Evolutionary conservation across 2,888 invertebrate species (phyloP), one percentile per base, ranked within the genome.

Genomic region (Melanchra persicariae): DNA sequence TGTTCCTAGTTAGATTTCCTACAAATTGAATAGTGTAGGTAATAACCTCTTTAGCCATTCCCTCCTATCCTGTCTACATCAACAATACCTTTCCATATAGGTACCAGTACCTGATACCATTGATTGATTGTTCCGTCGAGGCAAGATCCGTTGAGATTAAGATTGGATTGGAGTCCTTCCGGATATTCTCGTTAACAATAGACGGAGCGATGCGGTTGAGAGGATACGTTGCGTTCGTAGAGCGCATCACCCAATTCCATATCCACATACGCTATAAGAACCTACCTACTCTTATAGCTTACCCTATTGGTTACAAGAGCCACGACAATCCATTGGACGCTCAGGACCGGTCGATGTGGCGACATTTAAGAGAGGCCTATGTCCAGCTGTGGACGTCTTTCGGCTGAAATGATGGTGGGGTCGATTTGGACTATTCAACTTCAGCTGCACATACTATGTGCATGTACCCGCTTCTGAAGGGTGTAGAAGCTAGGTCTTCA

Each of bases 111-210:
- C 57, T 37, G 43, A 58, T 51, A 58, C 24, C 15, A 60, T 55
- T 60, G 54, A 63, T 52, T 51, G 55, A 66, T 58, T 57, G 54
- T 37, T 43, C 52, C 40, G 26, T 49, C 8, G 81, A 76, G 77
- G 81, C 81, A 76, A 58, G 68, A 60, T 59, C 51, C 57, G 30
- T 24, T 26, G 57, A 24, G 24, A 55, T 62, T 76, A 19, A 62
- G 58, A 63, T 77, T 58, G 59, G 55, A 54, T 57, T 61, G 43
- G 22, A 55, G 57, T 57, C 64, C 52, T 65, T 65, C 61, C 71
- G 71, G 77, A 70, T 64, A 26, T 49, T 58, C 58, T 77, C 47
- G 61, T 77, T 78, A 70, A 82, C 78, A 77, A 77, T 81, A 62
- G 47, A 55, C 24, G 12, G 10, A 45, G 40, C 62, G 77, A 76